phyloP scores from a whole-genome alignment of 2,797 vertebrate species.

The Malacoctenus gilli region DNA sequence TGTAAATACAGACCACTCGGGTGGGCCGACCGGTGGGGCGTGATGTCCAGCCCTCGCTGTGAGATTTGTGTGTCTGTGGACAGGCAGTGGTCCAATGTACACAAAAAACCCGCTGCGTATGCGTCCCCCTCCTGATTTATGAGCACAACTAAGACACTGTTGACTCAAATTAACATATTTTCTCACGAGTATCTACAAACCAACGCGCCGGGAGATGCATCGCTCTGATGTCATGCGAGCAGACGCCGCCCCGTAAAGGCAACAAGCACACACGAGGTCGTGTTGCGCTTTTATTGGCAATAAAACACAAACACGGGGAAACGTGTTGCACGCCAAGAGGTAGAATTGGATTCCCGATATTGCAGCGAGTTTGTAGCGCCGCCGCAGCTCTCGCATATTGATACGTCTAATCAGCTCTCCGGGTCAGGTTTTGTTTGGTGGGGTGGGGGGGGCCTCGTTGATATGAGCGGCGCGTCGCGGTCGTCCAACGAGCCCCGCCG shows the following conservation, averaged over 20 bases:
- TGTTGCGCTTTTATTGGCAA: not conserved
- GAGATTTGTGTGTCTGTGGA: no score
- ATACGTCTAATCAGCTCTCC: conserved; percentile 57
- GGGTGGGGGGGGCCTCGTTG: conserved; percentile 61
- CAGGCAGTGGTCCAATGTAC: no score
- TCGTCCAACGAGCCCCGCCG: conserved; percentile 61
- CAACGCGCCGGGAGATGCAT: no score
- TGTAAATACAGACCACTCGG: no score
- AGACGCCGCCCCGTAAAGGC: not conserved
- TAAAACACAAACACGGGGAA: conserved; percentile 1
- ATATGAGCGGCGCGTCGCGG: conserved; percentile 64
- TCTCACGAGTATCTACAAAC: no score
- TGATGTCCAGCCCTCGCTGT: no score
- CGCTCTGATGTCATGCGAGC: not conserved
- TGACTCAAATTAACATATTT: no score
- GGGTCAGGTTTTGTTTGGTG: conserved; percentile 70
- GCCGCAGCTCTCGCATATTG: conserved; percentile 15
- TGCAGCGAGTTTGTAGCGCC: conserved; percentile 11
- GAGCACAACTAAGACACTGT: no score
- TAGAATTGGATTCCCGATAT: conserved; percentile 15
- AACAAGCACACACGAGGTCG: no score
- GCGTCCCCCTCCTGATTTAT: no score
- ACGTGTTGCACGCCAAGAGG: conserved; percentile 3
- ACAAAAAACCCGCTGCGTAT: no score
- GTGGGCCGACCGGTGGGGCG: no score